A percentile compares a stretch with the other conserved stretches of the same genome.
Conservation (phyloP, 2,797 vertebrate species). For the Spondyliosoma cantharus region DNA sequence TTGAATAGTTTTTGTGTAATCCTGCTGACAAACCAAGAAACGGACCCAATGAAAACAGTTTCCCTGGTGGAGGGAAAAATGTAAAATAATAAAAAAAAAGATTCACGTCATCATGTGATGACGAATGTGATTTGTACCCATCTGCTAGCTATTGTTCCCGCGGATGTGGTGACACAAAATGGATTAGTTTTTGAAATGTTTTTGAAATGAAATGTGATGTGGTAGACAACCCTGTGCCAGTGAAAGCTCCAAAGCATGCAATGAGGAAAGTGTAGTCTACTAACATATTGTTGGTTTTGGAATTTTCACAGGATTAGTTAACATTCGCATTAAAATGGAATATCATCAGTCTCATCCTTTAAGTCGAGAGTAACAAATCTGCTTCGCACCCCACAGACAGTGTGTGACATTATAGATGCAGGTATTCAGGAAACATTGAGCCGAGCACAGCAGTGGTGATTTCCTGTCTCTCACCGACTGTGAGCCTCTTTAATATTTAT, state of each 20-base stretch:
- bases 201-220: neutral
- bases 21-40: too few species aligned
- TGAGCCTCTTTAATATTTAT: conserved; percentile 7
- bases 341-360: conserved; percentile 3
- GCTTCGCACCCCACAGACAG: conserved; percentile 13
- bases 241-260: neutral
- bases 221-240: neutral
- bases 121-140: neutral
- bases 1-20: too few species aligned
- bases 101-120: neutral
- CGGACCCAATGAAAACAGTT: too few species aligned
- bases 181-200: neutral
- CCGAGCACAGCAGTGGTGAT: conserved; percentile 10
- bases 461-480: conserved; percentile 5
- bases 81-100: too few species aligned
- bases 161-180: neutral
- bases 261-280: neutral
- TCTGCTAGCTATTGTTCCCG: neutral
- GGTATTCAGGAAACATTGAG: conserved; percentile 33
- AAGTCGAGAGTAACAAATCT: neutral
- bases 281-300: neutral
- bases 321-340: neutral
- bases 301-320: neutral
- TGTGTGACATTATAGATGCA: conserved; percentile 27
- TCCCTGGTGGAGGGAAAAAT: too few species aligned